Evolutionary conservation across 2,888 invertebrate genomes (phyloP).

Genomic region (Agelastica alni): DNA sequence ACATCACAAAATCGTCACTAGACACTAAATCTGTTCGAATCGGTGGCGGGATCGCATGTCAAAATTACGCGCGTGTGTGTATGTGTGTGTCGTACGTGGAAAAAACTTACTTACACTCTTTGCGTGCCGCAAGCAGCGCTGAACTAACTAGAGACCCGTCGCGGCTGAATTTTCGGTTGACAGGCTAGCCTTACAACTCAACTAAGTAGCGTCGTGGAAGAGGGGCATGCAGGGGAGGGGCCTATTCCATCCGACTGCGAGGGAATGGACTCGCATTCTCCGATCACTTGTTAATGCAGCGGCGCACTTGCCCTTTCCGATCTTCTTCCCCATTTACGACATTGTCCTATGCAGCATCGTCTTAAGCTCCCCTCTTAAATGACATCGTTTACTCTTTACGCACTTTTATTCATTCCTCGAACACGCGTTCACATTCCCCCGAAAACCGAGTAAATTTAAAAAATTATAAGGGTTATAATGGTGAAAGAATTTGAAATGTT

Average conservation of each 20-base stretch:
- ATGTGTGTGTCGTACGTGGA: constrained; percentile 9
- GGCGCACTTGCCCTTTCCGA: constrained; percentile 44
- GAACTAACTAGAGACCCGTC: constrained; percentile 54
- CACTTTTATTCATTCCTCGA: too few relatives aligned
- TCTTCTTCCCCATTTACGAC: too few relatives aligned
- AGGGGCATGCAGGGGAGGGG: constrained; percentile 50
- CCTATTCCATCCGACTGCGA: constrained; percentile 47
- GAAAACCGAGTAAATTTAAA: too few relatives aligned
- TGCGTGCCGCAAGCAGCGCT: constrained; percentile 40
- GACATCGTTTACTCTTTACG: too few relatives aligned
- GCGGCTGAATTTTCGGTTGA: constrained; percentile 53
- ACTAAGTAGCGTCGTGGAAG: constrained; percentile 55
- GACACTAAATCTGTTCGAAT: constrained; percentile 22
- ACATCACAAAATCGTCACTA: constrained; percentile 30
- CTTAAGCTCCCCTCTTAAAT: too few relatives aligned
- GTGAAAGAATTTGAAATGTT: too few relatives aligned
- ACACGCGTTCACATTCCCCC: too few relatives aligned
- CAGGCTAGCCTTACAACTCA: constrained; percentile 59
- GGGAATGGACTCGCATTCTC: constrained; percentile 51
- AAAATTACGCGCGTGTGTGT: constrained; percentile 12
- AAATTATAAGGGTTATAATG: too few relatives aligned
- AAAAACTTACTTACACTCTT: constrained; percentile 23
- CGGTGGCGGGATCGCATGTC: constrained; percentile 13
- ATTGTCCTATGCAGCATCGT: too few relatives aligned
- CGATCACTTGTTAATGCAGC: constrained; percentile 46